Base-by-base conservation (phyloP, 2,113 vertebrate genomes). In the Laterallus jamaicensis region DNA sequence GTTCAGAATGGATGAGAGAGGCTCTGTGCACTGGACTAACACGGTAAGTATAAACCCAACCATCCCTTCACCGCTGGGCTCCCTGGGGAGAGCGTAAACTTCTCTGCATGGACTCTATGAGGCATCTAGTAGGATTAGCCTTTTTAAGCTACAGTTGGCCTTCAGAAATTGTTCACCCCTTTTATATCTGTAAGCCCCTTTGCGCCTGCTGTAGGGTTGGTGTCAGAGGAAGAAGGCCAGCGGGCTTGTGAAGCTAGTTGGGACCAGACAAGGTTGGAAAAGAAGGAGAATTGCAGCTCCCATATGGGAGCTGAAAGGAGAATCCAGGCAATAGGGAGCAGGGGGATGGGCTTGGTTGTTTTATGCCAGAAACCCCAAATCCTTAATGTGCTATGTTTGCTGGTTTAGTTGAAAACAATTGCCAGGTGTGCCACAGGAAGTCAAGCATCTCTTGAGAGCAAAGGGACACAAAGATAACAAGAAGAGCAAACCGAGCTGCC, bases 11-110 rank as follows among this genome's bases (percentile, higher is more conserved):
- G 31, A 40, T 20, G 44, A 35, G 54, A 81, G 7, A 82, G 3
- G 18, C 50, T 91, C 55, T 25, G 44, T 54, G 40, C 60, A 58
- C 2, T 39, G n/a, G 47, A n/a, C 52, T 58, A 42, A 28, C 37
- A n/a, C 2, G 5, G 35, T 26, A 52, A 67, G 10, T 60, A 9
- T 58, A 15, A 66, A 62, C 21, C 15, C 50, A 64, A 8, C 8
- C 35, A 40, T 22, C 2, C 28, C 14, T 12, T 71, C 8, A 12
- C 10, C 1, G 0, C 5, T 28, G 37, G 28, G 47, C 4, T 55
- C 26, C 35, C 18, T 59, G 32, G 24, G 42, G n/a, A 73, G 11
- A 62, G 7, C 14, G 14, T 12, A 26, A 14, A 6, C 80, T 88
- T 69, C 32, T 42, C 50, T 69, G 49, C 39, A 25, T 2, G 29